Percentiles rank a stretch among this genome's conserved stretches.
Conservation (phyloP, 2,113 vertebrate species). For the Athene cunicularia region DNA sequence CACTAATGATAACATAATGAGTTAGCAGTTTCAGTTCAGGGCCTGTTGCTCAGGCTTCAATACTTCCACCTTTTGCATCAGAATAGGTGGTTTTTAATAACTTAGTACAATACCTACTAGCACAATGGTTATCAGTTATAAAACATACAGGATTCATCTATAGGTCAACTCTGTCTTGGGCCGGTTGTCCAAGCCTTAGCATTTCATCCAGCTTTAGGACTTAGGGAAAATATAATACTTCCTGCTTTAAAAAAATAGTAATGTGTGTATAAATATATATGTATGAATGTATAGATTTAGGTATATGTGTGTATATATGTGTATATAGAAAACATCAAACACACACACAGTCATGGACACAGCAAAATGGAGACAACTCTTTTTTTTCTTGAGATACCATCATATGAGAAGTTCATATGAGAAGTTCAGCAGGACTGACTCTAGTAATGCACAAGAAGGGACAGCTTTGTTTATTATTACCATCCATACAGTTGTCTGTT, state of each 20-base stretch:
- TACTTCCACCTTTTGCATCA: too few relatives aligned
- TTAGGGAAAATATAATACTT: background rate
- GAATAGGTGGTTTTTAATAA: too few relatives aligned
- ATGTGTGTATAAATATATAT: too few relatives aligned
- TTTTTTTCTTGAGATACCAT: background rate
- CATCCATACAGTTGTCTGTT: background rate
- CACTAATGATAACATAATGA: too few relatives aligned
- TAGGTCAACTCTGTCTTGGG: too few relatives aligned
- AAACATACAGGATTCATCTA: too few relatives aligned
- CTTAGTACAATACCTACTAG: too few relatives aligned
- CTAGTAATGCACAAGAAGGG: background rate
- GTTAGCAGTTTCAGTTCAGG: too few relatives aligned
- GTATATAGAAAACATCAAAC: background rate
- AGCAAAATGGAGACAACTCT: background rate
- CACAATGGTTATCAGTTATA: too few relatives aligned
- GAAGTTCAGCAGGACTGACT: background rate
- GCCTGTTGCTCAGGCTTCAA: too few relatives aligned
- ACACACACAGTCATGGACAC: background rate
- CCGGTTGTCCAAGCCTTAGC: too few relatives aligned
- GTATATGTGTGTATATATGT: too few relatives aligned
- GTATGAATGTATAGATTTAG: background rate
- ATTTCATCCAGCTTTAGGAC: background rate
- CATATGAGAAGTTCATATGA: background rate
- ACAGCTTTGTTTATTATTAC: background rate
- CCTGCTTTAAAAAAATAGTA: background rate